Base-by-base conservation (phyloP, 2,888 invertebrate species). In the Notocelia uddmanniana region DNA sequence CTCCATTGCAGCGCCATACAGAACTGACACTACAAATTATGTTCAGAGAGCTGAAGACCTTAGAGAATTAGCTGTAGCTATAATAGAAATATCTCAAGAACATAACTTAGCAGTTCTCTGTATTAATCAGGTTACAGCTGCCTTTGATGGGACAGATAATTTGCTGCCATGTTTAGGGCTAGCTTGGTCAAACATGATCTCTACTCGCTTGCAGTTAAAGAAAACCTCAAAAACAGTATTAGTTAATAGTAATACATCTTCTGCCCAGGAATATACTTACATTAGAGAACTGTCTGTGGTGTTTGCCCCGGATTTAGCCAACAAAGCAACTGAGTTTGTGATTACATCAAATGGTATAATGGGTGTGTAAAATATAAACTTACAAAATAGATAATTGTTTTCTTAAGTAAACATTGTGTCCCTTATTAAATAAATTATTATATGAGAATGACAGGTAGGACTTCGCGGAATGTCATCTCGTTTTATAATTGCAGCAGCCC, bases 101-200 rank as follows among this genome's bases (percentile, higher is more conserved):
- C 78, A 85, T 75, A 87, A 91, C 70, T 74, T 92, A 48, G 89
- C 89, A 59, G 78, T 92, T 50, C 77, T 94, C 50, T 93, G 92
- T 74, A 85, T 91, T 63, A 94, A 94, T 75, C 94, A 94, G 87
- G 94, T 93, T 3, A 89, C 91, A 59, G 81, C 88, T 67, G 83
- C 83, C 48, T 86, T 92, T 76, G 81, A 85, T 76, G 81, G 80
- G 34, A 74, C 79, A 66, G 78, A 77, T 63, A 80, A 83, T 77
- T 78, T 89, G 10, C 69, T 92, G 58, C 94, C 94, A 13, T 86
- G 90, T 11, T 79, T 94, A 50, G 94, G 94, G 0, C 76, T 94
- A 52, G 89, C 91, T 62, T 94, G 94, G 94, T 91, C 94, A 3
- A 94, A 94, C 75, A 88, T 94, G 89, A 81, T 94, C 50, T 83